phyloP scores from a whole-genome alignment of 2,888 invertebrate genomes.

The Heliconius charithonia region DNA sequence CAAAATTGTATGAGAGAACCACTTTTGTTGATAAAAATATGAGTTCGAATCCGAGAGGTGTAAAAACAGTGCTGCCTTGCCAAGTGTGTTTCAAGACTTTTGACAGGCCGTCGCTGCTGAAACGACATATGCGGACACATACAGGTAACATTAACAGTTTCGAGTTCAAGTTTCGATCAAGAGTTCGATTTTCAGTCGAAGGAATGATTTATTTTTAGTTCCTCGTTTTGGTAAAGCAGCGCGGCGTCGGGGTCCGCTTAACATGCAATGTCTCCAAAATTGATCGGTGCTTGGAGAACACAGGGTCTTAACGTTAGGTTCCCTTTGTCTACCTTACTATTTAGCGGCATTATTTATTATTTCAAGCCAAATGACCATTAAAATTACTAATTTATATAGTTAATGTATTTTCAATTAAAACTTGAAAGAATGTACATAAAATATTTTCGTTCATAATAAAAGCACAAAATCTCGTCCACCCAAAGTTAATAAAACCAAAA shows the following conservation, averaged over 20 bases:
- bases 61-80: slow-evolving; percentile 80
- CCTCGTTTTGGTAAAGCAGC: neutral
- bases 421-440: no score
- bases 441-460: no score
- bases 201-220: neutral
- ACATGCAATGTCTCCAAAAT: neutral
- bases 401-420: no score
- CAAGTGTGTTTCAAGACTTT: slow-evolving; percentile 87
- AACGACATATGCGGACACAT: slow-evolving; percentile 87
- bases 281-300: neutral
- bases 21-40: slow-evolving; percentile 51
- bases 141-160: slow-evolving; percentile 85
- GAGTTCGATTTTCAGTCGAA: neutral
- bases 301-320: neutral
- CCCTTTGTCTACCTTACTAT: neutral
- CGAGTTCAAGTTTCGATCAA: no score
- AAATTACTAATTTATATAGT: no score
- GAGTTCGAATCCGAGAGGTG: slow-evolving; percentile 52
- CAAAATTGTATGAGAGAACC: slow-evolving; percentile 72
- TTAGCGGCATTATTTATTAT: no score
- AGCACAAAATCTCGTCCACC: no score
- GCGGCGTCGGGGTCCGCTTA: neutral
- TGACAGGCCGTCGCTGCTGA: slow-evolving; percentile 87
- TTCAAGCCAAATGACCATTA: no score
- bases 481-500: no score